These are phyloP conservation scores for Sapajus apella DNA, from an alignment of 2,113 vertebrate species.

Conservation along the genomic window DNA sequence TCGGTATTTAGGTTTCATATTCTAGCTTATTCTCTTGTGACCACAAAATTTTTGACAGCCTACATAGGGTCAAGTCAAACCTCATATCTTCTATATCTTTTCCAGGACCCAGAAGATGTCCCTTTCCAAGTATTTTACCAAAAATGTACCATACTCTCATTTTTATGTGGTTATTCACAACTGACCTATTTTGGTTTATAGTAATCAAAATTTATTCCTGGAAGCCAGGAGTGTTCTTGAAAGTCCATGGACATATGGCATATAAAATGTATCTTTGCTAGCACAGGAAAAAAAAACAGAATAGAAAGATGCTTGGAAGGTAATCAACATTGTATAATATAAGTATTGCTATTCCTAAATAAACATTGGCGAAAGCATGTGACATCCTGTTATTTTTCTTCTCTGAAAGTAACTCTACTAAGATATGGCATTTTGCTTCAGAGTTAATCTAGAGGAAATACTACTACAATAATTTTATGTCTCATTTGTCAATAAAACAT, in stretches of 20 bases:
- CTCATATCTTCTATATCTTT: neutral
- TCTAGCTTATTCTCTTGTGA: neutral
- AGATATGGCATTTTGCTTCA: constrained; percentile 16
- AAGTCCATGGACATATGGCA: neutral
- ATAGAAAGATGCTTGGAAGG: neutral
- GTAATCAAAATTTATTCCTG: neutral
- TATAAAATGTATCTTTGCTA: neutral
- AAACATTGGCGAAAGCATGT: neutral
- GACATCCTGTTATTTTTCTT: neutral
- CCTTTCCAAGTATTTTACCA: neutral
- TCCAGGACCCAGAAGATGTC: neutral
- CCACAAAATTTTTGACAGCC: neutral
- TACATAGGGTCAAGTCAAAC: neutral
- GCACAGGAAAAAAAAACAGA: neutral
- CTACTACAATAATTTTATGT: neutral
- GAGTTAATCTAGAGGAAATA: neutral
- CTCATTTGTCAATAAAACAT: neutral
- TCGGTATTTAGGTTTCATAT: neutral
- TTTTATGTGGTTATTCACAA: neutral
- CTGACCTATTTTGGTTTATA: neutral
- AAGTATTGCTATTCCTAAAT: neutral
- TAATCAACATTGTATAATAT: neutral
- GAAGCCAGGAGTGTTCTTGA: neutral
- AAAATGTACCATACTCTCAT: neutral
- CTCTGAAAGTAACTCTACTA: neutral